phyloP scores from a whole-genome alignment of 64 coral and sea anemone species.

The Porites lutea region DNA sequence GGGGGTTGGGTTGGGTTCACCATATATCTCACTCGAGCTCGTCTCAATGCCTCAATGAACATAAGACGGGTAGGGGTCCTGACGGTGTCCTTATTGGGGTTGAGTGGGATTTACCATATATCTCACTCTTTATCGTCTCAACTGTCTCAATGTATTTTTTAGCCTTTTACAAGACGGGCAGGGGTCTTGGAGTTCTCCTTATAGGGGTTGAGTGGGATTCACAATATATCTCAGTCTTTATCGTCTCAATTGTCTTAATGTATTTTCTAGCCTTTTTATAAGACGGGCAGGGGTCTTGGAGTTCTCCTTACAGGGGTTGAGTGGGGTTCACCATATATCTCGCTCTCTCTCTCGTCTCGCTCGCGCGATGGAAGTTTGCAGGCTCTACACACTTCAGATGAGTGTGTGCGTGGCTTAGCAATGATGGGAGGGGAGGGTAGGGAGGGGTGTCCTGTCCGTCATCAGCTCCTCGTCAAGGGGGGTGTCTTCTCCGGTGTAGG shows the following conservation, averaged over 20 bases:
- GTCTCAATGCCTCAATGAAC: no score
- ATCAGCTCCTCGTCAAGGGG: neutral
- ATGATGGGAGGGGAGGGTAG: constrained; percentile 29
- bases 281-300: neutral
- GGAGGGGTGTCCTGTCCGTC: neutral
- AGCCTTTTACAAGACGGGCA: neutral
- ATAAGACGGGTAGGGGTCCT: no score
- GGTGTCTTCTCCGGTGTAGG: constrained; percentile 11
- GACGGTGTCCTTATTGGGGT: no score
- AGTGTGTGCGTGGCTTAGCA: constrained; percentile 31
- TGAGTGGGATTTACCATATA: no score
- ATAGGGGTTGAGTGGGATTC: neutral
- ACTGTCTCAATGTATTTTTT: neutral
- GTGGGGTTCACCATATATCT: neutral
- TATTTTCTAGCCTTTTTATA: neutral
- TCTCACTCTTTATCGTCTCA: no score
- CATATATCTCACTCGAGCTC: no score
- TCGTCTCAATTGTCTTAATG: no score
- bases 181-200: neutral
- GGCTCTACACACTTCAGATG: neutral
- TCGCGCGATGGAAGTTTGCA: neutral
- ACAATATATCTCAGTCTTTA: neutral
- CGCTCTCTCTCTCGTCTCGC: constrained; percentile 42
- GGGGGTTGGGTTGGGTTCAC: no score
- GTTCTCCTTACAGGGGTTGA: neutral